These are phyloP conservation scores for Nycticebus coucang DNA, from an alignment of 2,113 vertebrate genomes.

Conservation along the genomic window DNA sequence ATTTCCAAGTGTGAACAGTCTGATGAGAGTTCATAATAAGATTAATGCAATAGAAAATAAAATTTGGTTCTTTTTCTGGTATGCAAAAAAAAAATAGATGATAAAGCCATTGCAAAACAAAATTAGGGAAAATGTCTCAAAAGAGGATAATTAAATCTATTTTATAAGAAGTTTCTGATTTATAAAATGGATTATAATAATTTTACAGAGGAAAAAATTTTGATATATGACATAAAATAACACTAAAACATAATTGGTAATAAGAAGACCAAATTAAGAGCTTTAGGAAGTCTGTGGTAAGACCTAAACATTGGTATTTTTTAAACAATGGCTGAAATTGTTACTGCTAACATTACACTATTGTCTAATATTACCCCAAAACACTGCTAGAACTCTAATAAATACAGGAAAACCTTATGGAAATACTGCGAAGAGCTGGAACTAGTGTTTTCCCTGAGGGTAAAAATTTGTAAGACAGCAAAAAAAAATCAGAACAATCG, in stretches of 20 bases:
- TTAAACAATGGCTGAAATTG: background rate
- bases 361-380: background rate
- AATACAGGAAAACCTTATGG: background rate
- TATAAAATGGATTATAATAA: background rate
- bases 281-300: background rate
- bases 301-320: background rate
- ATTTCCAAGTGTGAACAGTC: background rate
- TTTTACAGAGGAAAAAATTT: background rate
- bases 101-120: background rate
- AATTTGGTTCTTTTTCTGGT: background rate
- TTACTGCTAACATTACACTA: background rate
- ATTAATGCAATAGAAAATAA: background rate
- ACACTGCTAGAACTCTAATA: background rate
- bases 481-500: background rate
- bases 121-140: background rate
- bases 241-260: background rate
- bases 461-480: background rate
- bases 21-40: background rate
- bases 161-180: background rate
- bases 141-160: background rate
- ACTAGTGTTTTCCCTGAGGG: background rate
- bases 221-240: background rate
- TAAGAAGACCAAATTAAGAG: background rate
- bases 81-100: background rate
- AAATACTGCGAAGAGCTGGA: background rate